These are phyloP conservation scores for Eupelmus urozonus DNA, from an alignment of 2,888 invertebrate genomes.

Conservation along the genomic window DNA sequence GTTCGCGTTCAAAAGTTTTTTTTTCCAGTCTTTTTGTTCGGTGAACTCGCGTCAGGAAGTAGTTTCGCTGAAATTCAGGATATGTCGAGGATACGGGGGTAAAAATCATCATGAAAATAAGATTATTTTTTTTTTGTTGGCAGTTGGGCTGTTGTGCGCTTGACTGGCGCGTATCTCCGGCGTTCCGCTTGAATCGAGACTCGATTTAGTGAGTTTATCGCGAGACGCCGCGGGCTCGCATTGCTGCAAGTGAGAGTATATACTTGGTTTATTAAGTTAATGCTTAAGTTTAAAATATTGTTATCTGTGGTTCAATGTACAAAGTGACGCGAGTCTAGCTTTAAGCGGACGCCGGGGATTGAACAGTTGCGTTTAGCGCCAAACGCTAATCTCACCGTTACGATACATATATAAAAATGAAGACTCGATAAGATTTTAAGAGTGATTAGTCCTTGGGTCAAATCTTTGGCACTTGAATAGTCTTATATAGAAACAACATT, in stretches of 20 bases:
- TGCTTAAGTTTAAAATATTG: background rate
- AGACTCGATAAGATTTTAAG: conserved; percentile 52
- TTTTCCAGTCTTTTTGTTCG: conserved; percentile 20
- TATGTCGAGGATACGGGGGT: conserved; percentile 36
- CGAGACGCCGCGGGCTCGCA: background rate
- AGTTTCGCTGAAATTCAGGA: conserved; percentile 36
- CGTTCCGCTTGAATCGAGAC: conserved; percentile 1
- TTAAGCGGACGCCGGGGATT: conserved; percentile 1
- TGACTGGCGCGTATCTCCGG: background rate
- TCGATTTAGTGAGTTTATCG: background rate
- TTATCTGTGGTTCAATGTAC: background rate
- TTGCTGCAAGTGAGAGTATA: no score
- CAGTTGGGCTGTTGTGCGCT: conserved; percentile 34
- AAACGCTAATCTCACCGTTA: no score
- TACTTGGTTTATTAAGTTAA: no score
- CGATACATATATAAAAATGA: background rate
- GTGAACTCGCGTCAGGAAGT: background rate
- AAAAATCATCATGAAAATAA: background rate
- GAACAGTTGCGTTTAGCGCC: background rate
- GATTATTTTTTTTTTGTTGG: no score
- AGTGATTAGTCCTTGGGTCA: conserved; percentile 61
- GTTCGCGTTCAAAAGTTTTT: conserved; percentile 5
- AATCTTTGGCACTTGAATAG: conserved; percentile 62
- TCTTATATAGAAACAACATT: conserved; percentile 61
- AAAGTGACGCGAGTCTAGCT: conserved; percentile 17